Evolutionary conservation across 2,113 vertebrate species (phyloP), one percentile per base, ranked within the genome.

Genomic region (Gorsachius goisagi): DNA sequence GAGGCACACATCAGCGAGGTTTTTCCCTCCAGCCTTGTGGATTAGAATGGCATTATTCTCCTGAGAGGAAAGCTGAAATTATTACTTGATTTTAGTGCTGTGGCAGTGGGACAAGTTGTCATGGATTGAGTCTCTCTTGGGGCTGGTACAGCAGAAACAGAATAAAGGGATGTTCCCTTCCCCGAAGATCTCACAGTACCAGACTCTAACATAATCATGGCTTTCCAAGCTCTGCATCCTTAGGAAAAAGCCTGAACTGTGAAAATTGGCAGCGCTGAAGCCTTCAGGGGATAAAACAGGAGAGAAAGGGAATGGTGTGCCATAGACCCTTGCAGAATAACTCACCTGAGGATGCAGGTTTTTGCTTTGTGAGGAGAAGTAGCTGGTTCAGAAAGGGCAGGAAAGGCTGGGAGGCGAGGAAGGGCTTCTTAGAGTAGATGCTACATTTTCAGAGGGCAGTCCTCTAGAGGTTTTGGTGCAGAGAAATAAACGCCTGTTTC

Each of bases 41-140:
- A 14, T 81, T 96, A 74, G 62, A 92, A 72, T 89, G 60, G n/a
- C 63, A 58, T 89, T 84, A 56, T 87, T 66, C 6, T 93, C 58
- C 90, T 2, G 0, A 77, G 74, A 58, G 67, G 24, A 78, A 68
- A 88, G 66, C 89, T 87, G 69, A 64, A 90, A 58, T 94, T 88
- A 83, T 18, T 83, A 52, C 85, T 94, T 88, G 44, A 71, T 88
- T 93, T 89, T 85, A 89, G 83, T 89, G 17, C 86, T 84, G 41
- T 64, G 78, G 69, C 87, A 77, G 13, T 74, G 63, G 85, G 78
- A 95, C 85, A 83, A 9, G 68, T 96, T 94, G 88, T 90, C 89
- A 74, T 80, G 64, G 82, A 74, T 35, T 74, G 88, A 94, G 62
- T 73, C 56, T 85, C 82, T 93, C 88, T 88, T 91, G 90, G 87